Evolutionary conservation across 2,113 vertebrate species (phyloP).

Genomic region (Shinisaurus crocodilurus): DNA sequence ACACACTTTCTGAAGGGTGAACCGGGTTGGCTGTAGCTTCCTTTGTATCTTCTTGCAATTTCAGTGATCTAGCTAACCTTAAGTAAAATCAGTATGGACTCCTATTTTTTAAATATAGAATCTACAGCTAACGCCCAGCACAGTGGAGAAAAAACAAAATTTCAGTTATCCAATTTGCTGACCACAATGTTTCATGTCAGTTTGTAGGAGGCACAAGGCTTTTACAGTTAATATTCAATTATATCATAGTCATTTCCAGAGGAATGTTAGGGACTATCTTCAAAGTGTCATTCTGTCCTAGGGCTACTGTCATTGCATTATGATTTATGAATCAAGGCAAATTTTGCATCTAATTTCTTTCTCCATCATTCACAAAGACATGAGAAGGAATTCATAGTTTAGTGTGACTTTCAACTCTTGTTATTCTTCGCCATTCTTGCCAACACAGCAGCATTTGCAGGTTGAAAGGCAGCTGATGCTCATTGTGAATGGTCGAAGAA

Average conservation of each 20-base stretch:
- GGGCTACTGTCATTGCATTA: background rate
- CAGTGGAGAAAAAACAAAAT: background rate
- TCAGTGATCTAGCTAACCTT: background rate
- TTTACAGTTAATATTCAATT: background rate
- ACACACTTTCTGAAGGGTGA: background rate
- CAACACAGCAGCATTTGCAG: slow-evolving; percentile 23
- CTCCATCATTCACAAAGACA: background rate
- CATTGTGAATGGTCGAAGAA: slow-evolving; percentile 37
- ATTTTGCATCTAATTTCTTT: background rate
- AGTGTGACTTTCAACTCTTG: slow-evolving; percentile 15
- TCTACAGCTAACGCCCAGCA: background rate
- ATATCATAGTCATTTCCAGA: background rate
- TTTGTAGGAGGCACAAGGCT: background rate
- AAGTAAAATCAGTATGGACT: background rate
- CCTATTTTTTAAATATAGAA: background rate
- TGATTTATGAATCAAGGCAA: slow-evolving; percentile 46
- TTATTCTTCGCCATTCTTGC: background rate
- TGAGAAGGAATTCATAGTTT: background rate
- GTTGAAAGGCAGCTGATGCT: slow-evolving; percentile 22
- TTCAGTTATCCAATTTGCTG: background rate
- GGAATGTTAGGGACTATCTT: background rate
- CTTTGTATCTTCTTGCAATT: background rate
- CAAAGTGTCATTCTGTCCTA: background rate
- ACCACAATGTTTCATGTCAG: background rate
- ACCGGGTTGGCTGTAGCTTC: background rate